Evolutionary conservation across 1,140 invertebrate species (phyloP).

Genomic region (Eupristina koningsbergeri): DNA sequence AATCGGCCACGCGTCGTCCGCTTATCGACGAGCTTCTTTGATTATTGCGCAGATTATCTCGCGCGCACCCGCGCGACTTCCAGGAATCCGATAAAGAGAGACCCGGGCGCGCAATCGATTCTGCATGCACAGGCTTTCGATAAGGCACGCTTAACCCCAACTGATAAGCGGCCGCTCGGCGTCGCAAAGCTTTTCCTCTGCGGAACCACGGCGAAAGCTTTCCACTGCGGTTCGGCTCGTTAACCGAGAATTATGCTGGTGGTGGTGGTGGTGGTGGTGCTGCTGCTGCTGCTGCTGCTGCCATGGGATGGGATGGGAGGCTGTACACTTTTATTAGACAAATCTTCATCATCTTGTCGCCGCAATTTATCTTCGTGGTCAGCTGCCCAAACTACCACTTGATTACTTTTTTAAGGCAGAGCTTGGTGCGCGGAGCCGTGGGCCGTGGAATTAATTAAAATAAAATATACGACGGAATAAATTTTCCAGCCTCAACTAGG

Average conservation of each 20-base stretch:
- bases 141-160: background rate
- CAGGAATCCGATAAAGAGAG: slow-evolving; percentile 7
- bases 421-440: background rate
- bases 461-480: background rate
- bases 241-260: too few species aligned
- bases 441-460: background rate
- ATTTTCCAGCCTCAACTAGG: background rate
- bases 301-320: too few species aligned
- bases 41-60: background rate
- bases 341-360: too few species aligned
- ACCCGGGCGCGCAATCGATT: background rate
- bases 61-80: background rate
- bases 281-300: too few species aligned
- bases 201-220: background rate
- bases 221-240: background rate
- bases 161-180: background rate
- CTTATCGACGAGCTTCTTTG: background rate
- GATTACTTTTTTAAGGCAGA: too few species aligned
- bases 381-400: too few species aligned
- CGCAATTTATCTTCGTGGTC: too few species aligned
- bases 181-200: too few species aligned
- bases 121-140: background rate
- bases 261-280: too few species aligned
- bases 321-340: too few species aligned
- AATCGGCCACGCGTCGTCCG: too few species aligned